A percentile compares a stretch with the other conserved stretches of the same genome.
Evolutionary conservation across 1,140 invertebrate genomes (phyloP).

Genomic region (Pseudomyrmex gracilis): DNA sequence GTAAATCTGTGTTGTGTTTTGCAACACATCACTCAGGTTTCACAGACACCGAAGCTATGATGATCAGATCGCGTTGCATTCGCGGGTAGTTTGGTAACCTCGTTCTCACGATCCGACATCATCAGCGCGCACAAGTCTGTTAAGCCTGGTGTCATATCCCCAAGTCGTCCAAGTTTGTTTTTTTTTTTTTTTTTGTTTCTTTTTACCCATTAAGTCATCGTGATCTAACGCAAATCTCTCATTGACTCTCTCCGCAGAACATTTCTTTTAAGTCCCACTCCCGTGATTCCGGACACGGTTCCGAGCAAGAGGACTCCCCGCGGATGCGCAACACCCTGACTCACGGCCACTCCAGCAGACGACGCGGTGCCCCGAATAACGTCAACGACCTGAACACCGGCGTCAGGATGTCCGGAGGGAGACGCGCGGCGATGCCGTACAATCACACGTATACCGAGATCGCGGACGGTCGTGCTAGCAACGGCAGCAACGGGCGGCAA

Average conservation of each 20-base stretch:
- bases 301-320: slow-evolving; percentile 88
- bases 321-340: slow-evolving; percentile 86
- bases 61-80: no score
- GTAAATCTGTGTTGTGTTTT: no score
- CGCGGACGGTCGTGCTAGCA: slow-evolving; percentile 84
- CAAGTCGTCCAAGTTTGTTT: neutral
- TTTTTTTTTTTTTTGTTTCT: neutral
- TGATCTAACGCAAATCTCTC: slow-evolving; percentile 21
- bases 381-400: slow-evolving; percentile 76
- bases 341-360: slow-evolving; percentile 79
- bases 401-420: slow-evolving; percentile 74
- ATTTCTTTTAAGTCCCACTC: slow-evolving; percentile 90
- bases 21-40: no score
- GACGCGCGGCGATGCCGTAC: slow-evolving; percentile 85
- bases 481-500: slow-evolving; percentile 74
- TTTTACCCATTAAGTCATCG: neutral
- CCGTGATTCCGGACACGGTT: slow-evolving; percentile 88
- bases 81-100: no score
- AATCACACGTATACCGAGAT: slow-evolving; percentile 90
- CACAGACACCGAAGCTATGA: no score
- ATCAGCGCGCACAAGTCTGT: no score
- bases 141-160: no score
- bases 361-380: slow-evolving; percentile 76
- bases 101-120: no score
- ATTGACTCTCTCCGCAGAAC: slow-evolving; percentile 86